Percentiles rank a stretch among this genome's conserved stretches.
These are phyloP conservation scores for Phocoena phocoena DNA, from an alignment of 2,113 vertebrate genomes.

Conservation along the genomic window DNA sequence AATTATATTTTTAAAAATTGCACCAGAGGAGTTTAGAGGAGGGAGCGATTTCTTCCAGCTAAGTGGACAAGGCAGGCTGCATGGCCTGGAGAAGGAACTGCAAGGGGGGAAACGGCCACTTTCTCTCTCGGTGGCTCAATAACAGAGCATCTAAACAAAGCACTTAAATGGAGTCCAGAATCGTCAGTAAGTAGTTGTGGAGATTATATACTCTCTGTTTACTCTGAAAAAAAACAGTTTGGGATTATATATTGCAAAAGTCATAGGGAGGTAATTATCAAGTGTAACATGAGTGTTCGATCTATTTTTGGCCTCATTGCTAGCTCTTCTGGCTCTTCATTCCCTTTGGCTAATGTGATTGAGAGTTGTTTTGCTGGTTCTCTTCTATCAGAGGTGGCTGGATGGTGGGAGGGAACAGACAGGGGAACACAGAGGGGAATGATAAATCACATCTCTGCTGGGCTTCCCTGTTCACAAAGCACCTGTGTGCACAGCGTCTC, in stretches of 20 bases:
- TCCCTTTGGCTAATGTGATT: conserved; percentile 64
- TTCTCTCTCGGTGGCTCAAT: conserved; percentile 10
- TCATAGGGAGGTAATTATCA: conserved; percentile 62
- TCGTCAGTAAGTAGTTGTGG: conserved; percentile 60
- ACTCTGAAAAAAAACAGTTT: not conserved
- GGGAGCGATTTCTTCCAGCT: not conserved
- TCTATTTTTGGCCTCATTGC: conserved; percentile 58
- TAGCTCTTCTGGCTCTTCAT: conserved; percentile 46
- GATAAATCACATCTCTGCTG: not conserved
- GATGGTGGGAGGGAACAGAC: not conserved
- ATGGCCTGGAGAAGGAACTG: not conserved
- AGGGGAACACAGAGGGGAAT: not conserved
- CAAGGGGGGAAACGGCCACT: not conserved
- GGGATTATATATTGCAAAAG: conserved; percentile 58
- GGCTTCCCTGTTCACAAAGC: not conserved
- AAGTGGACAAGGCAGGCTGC: not conserved
- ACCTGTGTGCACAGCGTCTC: not conserved
- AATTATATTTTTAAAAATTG: not conserved
- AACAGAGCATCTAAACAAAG: conserved; percentile 47
- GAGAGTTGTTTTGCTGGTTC: conserved; percentile 29
- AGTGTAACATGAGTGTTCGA: conserved; percentile 64
- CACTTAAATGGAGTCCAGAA: conserved; percentile 57
- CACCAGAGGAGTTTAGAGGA: not conserved
- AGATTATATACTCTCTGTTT: conserved; percentile 65
- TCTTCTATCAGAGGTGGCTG: not conserved